A percentile compares a stretch with the other conserved stretches of the same genome.
phyloP scores from a whole-genome alignment of 2,888 invertebrate genomes.

The Andricus curvator region DNA sequence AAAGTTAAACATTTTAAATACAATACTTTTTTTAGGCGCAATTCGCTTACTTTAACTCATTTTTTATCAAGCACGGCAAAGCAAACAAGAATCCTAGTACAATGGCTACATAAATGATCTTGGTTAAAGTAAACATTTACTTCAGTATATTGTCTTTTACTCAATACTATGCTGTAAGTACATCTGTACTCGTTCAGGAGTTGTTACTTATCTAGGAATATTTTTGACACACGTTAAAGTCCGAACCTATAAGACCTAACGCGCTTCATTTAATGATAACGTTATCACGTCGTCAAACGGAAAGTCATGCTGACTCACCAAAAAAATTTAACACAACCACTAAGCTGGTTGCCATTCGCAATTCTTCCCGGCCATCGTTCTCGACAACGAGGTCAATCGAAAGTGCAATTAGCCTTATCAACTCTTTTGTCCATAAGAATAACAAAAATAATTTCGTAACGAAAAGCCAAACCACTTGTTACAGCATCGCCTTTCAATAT shows the following conservation, averaged over 20 bases:
- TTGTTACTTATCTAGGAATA: conserved; percentile 5
- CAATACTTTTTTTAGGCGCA: too few species aligned
- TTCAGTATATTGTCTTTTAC: background rate
- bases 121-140: too few species aligned
- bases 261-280: conserved; percentile 48
- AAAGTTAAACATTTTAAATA: too few species aligned
- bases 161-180: background rate
- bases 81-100: too few species aligned
- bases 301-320: conserved; percentile 58
- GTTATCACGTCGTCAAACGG: conserved; percentile 47
- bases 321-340: conserved; percentile 38
- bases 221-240: conserved; percentile 28
- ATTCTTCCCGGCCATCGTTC: conserved; percentile 41
- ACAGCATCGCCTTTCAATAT: too few species aligned
- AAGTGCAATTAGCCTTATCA: conserved; percentile 37
- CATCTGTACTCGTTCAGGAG: background rate
- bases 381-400: conserved; percentile 30
- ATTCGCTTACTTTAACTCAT: too few species aligned
- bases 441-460: conserved; percentile 17
- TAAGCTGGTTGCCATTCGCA: conserved; percentile 18
- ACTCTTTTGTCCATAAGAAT: conserved; percentile 33
- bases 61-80: too few species aligned
- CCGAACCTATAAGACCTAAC: conserved; percentile 15
- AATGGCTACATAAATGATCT: too few species aligned
- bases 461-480: conserved; percentile 5